Evolutionary conservation across 2,113 vertebrate genomes (phyloP).

Genomic region (Eolophus roseicapilla): DNA sequence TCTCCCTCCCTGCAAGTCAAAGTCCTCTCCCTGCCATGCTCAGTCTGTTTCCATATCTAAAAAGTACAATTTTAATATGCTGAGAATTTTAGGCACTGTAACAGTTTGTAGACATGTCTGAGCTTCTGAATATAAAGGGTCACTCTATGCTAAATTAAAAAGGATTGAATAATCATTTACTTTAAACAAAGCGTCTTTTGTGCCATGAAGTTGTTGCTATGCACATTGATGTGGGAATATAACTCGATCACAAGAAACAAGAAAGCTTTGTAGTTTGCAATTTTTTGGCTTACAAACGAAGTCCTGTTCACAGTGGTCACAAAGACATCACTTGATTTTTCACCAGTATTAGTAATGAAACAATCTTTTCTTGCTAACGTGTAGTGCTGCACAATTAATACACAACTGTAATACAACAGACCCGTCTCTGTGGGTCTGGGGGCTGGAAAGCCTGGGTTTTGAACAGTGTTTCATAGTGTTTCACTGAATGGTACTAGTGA

Average conservation of each 20-base stretch:
- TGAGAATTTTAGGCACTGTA: constrained; percentile 19
- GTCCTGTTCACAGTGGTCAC: constrained; percentile 39
- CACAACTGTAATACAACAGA: neutral
- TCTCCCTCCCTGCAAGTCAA: neutral
- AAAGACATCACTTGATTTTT: constrained; percentile 65
- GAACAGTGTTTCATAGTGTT: neutral
- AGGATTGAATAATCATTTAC: constrained; percentile 41
- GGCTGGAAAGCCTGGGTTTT: neutral
- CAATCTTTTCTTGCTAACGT: constrained; percentile 13
- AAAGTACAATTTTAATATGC: neutral
- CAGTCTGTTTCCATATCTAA: neutral
- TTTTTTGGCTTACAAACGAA: constrained; percentile 16
- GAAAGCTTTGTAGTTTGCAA: constrained; percentile 39
- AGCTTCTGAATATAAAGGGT: constrained; percentile 32
- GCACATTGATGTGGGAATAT: constrained; percentile 40
- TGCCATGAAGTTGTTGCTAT: constrained; percentile 43
- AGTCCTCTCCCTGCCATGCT: neutral
- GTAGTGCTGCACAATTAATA: neutral
- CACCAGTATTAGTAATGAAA: constrained; percentile 32
- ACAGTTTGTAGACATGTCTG: neutral
- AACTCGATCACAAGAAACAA: constrained; percentile 60
- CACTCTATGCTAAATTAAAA: constrained; percentile 43
- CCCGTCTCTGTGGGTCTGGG: neutral
- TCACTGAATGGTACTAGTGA: neutral
- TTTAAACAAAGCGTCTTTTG: constrained; percentile 57